Base-by-base conservation (phyloP, 1,140 invertebrate genomes). In the Aphis gossypii region DNA sequence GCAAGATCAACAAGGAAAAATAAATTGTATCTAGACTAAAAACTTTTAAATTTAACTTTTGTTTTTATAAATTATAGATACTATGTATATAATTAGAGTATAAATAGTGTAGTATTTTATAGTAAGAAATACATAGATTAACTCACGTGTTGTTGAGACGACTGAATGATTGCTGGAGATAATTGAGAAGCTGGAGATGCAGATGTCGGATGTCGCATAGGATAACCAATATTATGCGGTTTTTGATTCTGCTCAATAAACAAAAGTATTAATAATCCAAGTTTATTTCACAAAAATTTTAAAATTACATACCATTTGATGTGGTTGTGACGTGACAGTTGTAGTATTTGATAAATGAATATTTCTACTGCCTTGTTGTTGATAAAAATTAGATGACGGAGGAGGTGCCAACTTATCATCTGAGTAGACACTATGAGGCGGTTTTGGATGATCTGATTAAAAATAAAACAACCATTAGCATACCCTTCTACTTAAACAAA, bases 241-340 rank as follows among this genome's bases (percentile, higher is more conserved):
- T 92, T 93, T 44, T 93, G 92, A 51, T 30, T 51, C 35, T 83
- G n/a, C 20, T 60, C 14, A n/a, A 90, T 8, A 41, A 89, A 54
- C 11, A 46, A 87, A 1, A 89, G 18, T 51, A 48, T 30, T n/a
- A 76, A n/a, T 0, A 76, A n/a, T 14, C 30, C 8, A 11, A 20
- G 44, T 46, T 11, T 60, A 60, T 68, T 68, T 68, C 3, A n/a
- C 1, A 20, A 14, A 25, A 87, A 35, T 25, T 30, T 41, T 20
- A 87, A 21, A 88, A 46, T 21, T 91, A 68, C 14, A 25, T 83
- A 93, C 92, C 82, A 93, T 93, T 23, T 93, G 92, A 93, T 93
- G 82, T 11, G 68, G 82, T 84, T 82, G 48, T 41, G 76, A 38
- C 23, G 44, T 4, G 2, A 83, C 41, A 2, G n/a, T 83, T 0